Evolutionary conservation across 2,113 vertebrate genomes (phyloP).

Genomic region (Danionella cerebrum): DNA sequence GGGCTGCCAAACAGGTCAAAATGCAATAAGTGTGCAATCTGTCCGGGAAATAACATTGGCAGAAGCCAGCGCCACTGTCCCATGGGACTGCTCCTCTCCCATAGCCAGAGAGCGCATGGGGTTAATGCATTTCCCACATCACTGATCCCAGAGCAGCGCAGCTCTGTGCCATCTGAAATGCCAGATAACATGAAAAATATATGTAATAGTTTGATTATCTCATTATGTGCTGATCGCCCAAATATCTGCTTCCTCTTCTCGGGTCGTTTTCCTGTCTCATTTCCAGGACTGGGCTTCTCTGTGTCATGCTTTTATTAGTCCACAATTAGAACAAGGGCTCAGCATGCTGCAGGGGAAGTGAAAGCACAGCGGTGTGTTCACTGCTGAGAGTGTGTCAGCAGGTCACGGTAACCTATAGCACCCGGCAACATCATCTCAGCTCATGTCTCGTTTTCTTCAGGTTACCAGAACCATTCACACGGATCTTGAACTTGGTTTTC

Average conservation of each 20-base stretch:
- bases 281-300: conserved; percentile 48
- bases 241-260: conserved; percentile 46
- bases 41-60: conserved; percentile 61
- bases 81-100: conserved; percentile 45
- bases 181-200: conserved; percentile 25
- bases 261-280: conserved; percentile 38
- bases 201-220: conserved; percentile 46
- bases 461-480: too few relatives aligned
- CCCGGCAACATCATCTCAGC: background rate
- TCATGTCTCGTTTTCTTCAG: background rate
- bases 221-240: conserved; percentile 54
- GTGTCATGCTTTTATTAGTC: conserved; percentile 26
- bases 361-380: background rate
- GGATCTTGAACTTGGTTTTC: too few relatives aligned
- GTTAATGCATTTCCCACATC: conserved; percentile 59
- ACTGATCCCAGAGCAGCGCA: conserved; percentile 18
- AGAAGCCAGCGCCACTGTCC: conserved; percentile 46
- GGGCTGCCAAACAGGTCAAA: conserved; percentile 56
- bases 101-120: conserved; percentile 44
- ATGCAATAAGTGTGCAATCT: conserved; percentile 62
- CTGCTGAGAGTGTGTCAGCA: conserved; percentile 4
- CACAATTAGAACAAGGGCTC: conserved; percentile 10
- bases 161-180: conserved; percentile 36
- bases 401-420: background rate
- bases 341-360: background rate